phyloP scores from a whole-genome alignment of 2,797 vertebrate genomes.

The Erpetoichthys calabaricus region DNA sequence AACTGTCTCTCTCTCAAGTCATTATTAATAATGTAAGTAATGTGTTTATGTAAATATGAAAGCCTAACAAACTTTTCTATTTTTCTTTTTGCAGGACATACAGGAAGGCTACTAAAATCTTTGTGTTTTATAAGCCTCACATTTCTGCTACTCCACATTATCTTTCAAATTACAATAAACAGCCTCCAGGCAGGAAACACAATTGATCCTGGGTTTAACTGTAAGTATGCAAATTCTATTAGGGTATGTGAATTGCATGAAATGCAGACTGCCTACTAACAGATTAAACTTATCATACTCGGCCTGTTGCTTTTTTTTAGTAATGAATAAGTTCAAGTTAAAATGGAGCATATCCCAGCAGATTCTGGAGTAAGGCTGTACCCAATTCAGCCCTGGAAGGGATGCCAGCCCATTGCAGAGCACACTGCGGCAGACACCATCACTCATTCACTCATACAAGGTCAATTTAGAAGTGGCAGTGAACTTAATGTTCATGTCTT shows the following conservation, averaged over 20 bases:
- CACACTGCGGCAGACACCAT: no score
- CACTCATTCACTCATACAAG: no score
- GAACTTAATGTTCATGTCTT: no score
- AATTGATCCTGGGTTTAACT: conserved; percentile 68
- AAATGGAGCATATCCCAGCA: conserved; percentile 18
- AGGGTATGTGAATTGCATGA: not conserved
- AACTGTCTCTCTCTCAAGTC: no score
- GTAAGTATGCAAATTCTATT: conserved; percentile 68
- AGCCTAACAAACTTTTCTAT: no score
- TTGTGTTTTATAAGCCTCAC: conserved; percentile 85
- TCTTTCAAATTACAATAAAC: conserved; percentile 91
- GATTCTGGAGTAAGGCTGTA: not conserved
- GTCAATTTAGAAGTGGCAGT: no score
- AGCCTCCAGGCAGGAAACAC: conserved; percentile 69
- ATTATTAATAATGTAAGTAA: no score
- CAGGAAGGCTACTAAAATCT: conserved; percentile 84
- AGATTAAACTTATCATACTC: not conserved
- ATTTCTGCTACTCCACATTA: conserved; percentile 87
- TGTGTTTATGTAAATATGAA: no score
- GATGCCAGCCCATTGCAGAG: no score
- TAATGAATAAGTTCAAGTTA: conserved; percentile 13
- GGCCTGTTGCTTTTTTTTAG: conserved; percentile 4
- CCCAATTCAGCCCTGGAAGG: no score
- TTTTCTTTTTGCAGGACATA: conserved; percentile 62
- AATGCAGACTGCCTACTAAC: not conserved